Conservation (phyloP, 2,888 invertebrate species). For the Ephialtes manifestator region DNA sequence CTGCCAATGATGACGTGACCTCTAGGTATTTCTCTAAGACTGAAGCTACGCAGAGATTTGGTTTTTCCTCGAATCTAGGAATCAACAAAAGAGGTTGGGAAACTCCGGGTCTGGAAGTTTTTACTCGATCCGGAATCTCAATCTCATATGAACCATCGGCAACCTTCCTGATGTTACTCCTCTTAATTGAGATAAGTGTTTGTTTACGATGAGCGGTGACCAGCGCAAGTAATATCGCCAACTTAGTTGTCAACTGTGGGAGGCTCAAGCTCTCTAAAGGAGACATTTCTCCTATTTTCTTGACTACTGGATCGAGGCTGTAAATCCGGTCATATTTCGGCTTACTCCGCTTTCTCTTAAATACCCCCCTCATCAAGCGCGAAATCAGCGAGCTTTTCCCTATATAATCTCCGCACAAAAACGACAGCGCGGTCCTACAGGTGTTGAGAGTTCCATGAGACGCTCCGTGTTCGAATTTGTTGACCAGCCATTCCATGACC, state of each 20-base stretch:
- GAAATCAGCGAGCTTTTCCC: constrained; percentile 40
- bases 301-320: constrained; percentile 59
- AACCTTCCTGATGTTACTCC: constrained; percentile 50
- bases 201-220: constrained; percentile 68
- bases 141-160: constrained; percentile 55
- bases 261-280: constrained; percentile 53
- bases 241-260: constrained; percentile 41
- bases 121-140: constrained; percentile 26
- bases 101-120: constrained; percentile 25
- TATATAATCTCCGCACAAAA: constrained; percentile 43
- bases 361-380: constrained; percentile 56
- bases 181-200: constrained; percentile 58
- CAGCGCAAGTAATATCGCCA: constrained; percentile 61
- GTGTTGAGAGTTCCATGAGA: constrained; percentile 64
- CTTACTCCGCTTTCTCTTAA: constrained; percentile 53
- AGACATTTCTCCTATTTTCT: constrained; percentile 38
- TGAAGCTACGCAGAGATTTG: constrained; percentile 33
- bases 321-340: constrained; percentile 67
- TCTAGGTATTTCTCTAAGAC: constrained; percentile 25
- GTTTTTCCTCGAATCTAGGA: constrained; percentile 23
- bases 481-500: constrained; percentile 46
- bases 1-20: neutral
- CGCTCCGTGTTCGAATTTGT: constrained; percentile 52
- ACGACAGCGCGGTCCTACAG: constrained; percentile 52
- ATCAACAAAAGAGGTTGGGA: constrained; percentile 32